Evolutionary conservation across 2,888 invertebrate genomes (phyloP), one percentile per base, ranked within the genome.

Genomic region (Helicoverpa assulta): DNA sequence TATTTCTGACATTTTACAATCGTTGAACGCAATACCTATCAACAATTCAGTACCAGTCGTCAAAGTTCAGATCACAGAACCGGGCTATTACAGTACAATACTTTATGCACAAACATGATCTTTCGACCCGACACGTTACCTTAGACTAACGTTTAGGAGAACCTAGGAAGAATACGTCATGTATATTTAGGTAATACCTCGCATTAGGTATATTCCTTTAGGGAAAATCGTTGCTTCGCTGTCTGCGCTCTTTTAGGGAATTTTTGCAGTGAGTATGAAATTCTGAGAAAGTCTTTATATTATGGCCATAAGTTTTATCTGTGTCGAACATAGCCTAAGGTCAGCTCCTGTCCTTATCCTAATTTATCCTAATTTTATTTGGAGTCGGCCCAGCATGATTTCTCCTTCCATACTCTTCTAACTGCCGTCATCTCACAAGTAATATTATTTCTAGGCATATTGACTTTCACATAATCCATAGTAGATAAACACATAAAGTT

Each of bases 111-210:
- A n/a, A 18, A 10, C 40, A 12, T 73, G 59, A 59, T 60, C 74
- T 64, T 5, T 70, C 64, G 69, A 74, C 74, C 70, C 8, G 12
- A 60, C 69, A 69, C 73, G 74, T 73, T 58, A 14, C 8, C 59
- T 4, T 19, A 5, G 33, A 12, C 29, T 73, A 52, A 67, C 56
- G 59, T 60, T 12, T 21, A 67, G 55, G 72, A 55, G 67, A 73
- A 73, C 57, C 73, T 57, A 73, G 73, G 73, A 73, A 73, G 57
- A 52, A 43, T 10, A 56, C 16, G 53, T 53, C 57, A 71, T 33
- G 19, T 54, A 54, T 18, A 53, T 37, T 73, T 58, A 26, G 21
- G 50, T 72, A 54, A 65, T 58, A 53, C 8, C 53, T 21, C 12
- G 14, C 47, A 33, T 29, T 37, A n/a, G n/a, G n/a, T n/a, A 0